These are phyloP conservation scores for Paragorgia papillata DNA, from an alignment of 92 coral and sea anemone species.

Conservation along the genomic window DNA sequence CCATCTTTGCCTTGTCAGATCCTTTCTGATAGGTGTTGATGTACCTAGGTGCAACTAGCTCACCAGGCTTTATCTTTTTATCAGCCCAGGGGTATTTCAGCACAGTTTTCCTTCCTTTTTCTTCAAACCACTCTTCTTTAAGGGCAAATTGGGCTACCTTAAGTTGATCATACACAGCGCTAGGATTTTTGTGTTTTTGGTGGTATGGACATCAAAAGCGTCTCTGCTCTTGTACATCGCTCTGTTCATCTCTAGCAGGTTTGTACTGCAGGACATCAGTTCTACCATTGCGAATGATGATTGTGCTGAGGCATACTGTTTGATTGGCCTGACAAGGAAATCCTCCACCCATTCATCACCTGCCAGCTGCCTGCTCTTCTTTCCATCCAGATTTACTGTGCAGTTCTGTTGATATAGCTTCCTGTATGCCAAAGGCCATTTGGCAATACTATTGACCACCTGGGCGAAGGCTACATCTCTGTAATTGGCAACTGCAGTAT, in stretches of 20 bases:
- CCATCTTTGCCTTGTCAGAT: slow-evolving; percentile 34
- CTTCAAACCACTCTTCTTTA: slow-evolving; percentile 46
- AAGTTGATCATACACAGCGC: slow-evolving; percentile 47
- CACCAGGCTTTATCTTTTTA: slow-evolving; percentile 36
- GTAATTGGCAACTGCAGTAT: slow-evolving; percentile 9
- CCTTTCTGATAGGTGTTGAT: slow-evolving; percentile 48
- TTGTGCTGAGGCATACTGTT: slow-evolving; percentile 48
- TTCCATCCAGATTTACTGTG: slow-evolving; percentile 51
- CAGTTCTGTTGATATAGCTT: slow-evolving; percentile 3
- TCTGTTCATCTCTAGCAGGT: slow-evolving; percentile 42
- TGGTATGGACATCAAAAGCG: slow-evolving; percentile 56
- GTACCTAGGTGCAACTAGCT: slow-evolving; percentile 42
- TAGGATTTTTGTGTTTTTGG: slow-evolving; percentile 45
- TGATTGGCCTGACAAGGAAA: slow-evolving; percentile 50
- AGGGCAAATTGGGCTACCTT: slow-evolving; percentile 57
- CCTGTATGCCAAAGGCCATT: slow-evolving; percentile 34
- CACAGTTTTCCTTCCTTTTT: slow-evolving; percentile 3
- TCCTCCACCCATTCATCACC: slow-evolving; percentile 63
- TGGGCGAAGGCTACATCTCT: slow-evolving; percentile 26
- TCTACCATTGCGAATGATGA: slow-evolving; percentile 48
- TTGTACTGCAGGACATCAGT: slow-evolving; percentile 57
- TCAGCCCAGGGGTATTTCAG: slow-evolving; percentile 52
- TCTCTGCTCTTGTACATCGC: slow-evolving; percentile 47
- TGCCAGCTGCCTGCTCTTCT: no score
- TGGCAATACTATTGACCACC: slow-evolving; percentile 23